These are phyloP conservation scores for Tetragonisca angustula DNA, from an alignment of 2,888 invertebrate genomes.

Conservation along the genomic window DNA sequence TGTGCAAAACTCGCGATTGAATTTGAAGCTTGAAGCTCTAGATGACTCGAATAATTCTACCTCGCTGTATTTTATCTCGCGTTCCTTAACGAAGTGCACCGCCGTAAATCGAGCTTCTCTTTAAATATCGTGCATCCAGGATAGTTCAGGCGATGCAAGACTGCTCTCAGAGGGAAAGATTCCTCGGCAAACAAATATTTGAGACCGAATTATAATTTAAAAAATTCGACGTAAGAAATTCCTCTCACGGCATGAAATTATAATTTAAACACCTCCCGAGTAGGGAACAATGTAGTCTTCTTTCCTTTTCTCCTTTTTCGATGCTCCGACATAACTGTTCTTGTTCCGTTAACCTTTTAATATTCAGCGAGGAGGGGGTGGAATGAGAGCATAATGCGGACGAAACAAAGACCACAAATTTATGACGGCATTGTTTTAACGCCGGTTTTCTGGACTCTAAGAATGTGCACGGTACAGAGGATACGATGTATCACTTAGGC, in stretches of 20 bases:
- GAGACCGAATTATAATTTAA: background rate
- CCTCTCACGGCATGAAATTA: background rate
- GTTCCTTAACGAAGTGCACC: background rate
- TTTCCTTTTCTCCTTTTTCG: background rate
- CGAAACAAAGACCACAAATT: conserved; percentile 50
- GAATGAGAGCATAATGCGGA: conserved; percentile 12
- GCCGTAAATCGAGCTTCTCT: background rate
- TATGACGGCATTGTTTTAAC: conserved; percentile 58
- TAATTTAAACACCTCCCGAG: background rate
- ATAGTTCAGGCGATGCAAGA: background rate
- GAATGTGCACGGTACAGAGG: conserved; percentile 49
- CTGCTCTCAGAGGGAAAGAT: background rate
- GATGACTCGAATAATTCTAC: background rate
- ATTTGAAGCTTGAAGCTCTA: conserved; percentile 1
- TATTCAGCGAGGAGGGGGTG: background rate
- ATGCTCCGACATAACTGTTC: background rate
- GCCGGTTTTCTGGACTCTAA: conserved; percentile 46
- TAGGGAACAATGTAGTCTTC: background rate
- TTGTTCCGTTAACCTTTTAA: conserved; percentile 51
- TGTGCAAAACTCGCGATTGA: background rate
- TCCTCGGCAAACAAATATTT: background rate
- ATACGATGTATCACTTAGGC: conserved; percentile 72
- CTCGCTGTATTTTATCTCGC: background rate
- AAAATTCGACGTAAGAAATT: background rate
- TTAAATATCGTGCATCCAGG: background rate